Base-by-base conservation (phyloP, 2,888 invertebrate species). In the Drosophila parthenogenetica region DNA sequence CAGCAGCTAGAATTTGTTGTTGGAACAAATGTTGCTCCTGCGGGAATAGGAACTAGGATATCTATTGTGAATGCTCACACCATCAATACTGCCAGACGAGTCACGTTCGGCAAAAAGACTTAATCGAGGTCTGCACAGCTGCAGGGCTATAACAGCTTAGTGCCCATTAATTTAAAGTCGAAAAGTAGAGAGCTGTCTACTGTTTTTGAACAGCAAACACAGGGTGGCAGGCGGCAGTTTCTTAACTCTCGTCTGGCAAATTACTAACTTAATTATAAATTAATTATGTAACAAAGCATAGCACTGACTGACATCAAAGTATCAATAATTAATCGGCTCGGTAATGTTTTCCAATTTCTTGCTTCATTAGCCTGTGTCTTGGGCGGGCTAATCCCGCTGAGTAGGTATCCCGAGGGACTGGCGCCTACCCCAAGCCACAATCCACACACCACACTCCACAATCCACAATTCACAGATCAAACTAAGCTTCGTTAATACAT, bases 261-360 rank as follows among this genome's bases (percentile, higher is more conserved):
- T 86, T 71, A 75, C 81, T 81, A 83, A 80, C 84, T 79, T 83
- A 88, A 85, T 85, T 86, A 88, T 86, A 86, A 85, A 83, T 85
- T 79, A 88, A 85, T 85, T 88, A 79, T 73, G 69, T 71, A 70
- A 65, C 68, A 75, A 79, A 83, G 77, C 77, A 77, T 65, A 60
- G 70, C 32, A 19, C 11, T 25, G 22, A 37, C 35, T 35, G 60
- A 88, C 87, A 85, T 85, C 88, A 85, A 85, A 85, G 88, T 79
- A 85, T 85, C 85, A 85, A 88, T 88, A 85, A 85, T 88, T 85
- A 85, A 85, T 85, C 88, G 85, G 75, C 87, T 76, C 69, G 81
- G 77, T 83, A 85, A 85, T 88, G 88, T 86, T 88, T 85, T 86
- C 87, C 87, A 85, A 85, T 85, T 85, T 85, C 84, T 80, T 79